These are phyloP conservation scores for Poecilia wingei DNA, from an alignment of 2,797 vertebrate genomes.

Conservation along the genomic window DNA sequence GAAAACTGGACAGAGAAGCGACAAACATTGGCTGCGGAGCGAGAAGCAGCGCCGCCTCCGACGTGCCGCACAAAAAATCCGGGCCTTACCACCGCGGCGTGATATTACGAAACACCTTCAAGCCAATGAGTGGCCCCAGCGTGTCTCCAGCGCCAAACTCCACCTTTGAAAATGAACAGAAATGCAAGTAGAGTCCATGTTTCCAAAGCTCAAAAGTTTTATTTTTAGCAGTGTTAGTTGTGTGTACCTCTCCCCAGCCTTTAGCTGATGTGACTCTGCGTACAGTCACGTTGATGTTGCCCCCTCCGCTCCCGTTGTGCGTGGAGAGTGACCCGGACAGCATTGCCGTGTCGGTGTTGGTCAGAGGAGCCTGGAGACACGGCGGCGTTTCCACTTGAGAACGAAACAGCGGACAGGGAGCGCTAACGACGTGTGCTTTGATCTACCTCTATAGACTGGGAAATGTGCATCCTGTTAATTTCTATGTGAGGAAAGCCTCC, in stretches of 20 bases:
- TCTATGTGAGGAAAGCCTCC: conserved; percentile 94
- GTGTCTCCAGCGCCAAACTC: conserved; percentile 95
- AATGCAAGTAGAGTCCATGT: conserved; percentile 10
- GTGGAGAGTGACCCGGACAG: conserved; percentile 96
- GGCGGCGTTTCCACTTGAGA: neutral
- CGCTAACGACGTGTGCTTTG: neutral
- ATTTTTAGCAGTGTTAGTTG: neutral
- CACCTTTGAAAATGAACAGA: conserved; percentile 79
- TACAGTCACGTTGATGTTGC: conserved; percentile 91
- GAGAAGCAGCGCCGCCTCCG: neutral
- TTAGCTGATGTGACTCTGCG: conserved; percentile 91
- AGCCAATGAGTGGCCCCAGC: conserved; percentile 92
- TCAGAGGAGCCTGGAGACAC: conserved; percentile 89
- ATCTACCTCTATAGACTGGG: conserved; percentile 96
- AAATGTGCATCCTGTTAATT: conserved; percentile 99
- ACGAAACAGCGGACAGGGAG: conserved; percentile 1
- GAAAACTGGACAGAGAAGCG: conserved; percentile 80
- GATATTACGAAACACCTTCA: conserved; percentile 95
- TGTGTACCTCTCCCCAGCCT: conserved; percentile 94
- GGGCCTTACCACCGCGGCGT: conserved; percentile 87
- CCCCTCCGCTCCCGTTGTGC: conserved; percentile 94
- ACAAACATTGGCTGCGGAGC: neutral
- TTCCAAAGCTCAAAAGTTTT: neutral
- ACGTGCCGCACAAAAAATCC: neutral
- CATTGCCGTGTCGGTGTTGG: conserved; percentile 91